phyloP scores from a whole-genome alignment of 1,140 invertebrate genomes.

The Drosophila ogumai region DNA sequence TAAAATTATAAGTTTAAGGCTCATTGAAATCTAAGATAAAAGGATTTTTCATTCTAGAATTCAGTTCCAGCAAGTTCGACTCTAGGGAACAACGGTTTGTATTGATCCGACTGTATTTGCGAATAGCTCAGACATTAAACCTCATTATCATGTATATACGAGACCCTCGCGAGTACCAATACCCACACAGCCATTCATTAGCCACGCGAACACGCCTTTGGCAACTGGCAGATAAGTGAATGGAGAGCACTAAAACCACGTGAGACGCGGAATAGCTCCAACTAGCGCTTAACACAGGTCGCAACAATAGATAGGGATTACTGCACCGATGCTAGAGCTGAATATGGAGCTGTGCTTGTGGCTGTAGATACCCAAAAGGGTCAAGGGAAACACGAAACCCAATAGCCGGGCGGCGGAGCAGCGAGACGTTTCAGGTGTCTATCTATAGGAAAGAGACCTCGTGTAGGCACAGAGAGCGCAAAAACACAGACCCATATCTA shows the following conservation, averaged over 20 bases:
- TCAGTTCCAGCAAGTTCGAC: not conserved
- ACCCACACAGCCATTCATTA: constrained; percentile 18
- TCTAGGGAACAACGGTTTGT: not conserved
- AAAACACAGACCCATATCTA: constrained; percentile 11
- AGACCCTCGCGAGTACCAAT: constrained; percentile 10
- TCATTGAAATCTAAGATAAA: not conserved
- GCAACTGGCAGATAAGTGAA: constrained; percentile 38
- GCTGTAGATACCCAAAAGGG: constrained; percentile 8
- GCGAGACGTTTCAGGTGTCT: constrained; percentile 70
- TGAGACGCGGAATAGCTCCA: constrained; percentile 17
- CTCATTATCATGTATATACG: constrained; percentile 14
- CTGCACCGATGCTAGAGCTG: constrained; percentile 11
- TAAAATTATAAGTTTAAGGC: not conserved
- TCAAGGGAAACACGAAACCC: constrained; percentile 9
- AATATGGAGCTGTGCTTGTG: constrained; percentile 11
- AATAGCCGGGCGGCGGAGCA: constrained; percentile 23
- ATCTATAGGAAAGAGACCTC: constrained; percentile 43
- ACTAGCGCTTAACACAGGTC: constrained; percentile 1
- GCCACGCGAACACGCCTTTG: constrained; percentile 31
- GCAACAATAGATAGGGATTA: not conserved
- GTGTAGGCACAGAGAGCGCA: constrained; percentile 33
- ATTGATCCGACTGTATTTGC: constrained; percentile 8
- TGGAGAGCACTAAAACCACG: constrained; percentile 30
- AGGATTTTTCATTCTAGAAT: not conserved
- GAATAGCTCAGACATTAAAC: constrained; percentile 27